Evolutionary conservation across 2,888 invertebrate genomes (phyloP).

Genomic region (Dioctria rufipes): DNA sequence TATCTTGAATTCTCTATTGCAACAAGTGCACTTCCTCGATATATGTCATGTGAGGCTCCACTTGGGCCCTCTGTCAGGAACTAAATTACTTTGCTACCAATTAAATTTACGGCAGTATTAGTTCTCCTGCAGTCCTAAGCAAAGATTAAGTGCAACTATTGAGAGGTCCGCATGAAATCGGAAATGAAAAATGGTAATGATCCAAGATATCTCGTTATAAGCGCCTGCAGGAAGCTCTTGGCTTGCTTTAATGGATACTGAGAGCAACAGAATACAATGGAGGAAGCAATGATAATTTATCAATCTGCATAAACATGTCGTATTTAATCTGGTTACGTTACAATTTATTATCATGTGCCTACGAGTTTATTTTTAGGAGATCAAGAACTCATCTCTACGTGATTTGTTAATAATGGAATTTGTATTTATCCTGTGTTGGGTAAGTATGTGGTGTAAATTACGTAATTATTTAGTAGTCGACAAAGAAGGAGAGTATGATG

Average conservation of each 20-base stretch:
- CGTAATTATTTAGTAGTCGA: too few relatives aligned
- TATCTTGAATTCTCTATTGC: slow-evolving; percentile 22
- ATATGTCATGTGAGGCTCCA: neutral
- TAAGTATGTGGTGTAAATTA: too few relatives aligned
- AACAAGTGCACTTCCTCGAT: slow-evolving; percentile 26
- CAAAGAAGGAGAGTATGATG: too few relatives aligned
- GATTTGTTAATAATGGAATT: too few relatives aligned
- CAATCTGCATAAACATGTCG: slow-evolving; percentile 29
- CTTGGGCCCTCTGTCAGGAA: neutral
- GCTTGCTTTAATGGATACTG: neutral
- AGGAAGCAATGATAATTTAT: slow-evolving; percentile 12
- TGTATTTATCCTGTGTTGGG: too few relatives aligned
- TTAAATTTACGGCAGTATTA: slow-evolving; percentile 33
- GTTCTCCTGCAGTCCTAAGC: neutral
- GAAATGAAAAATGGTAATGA: slow-evolving; percentile 48
- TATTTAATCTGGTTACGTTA: slow-evolving; percentile 9
- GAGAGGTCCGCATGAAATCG: neutral
- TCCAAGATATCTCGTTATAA: slow-evolving; percentile 15
- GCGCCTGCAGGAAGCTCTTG: neutral
- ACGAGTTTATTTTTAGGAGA: too few relatives aligned
- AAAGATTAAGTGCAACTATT: slow-evolving; percentile 11
- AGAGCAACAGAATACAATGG: neutral
- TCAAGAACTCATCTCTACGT: too few relatives aligned
- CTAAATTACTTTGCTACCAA: slow-evolving; percentile 33
- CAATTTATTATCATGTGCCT: neutral